Base-by-base conservation (phyloP, 2,113 vertebrate species). In the Oriolus oriolus region DNA sequence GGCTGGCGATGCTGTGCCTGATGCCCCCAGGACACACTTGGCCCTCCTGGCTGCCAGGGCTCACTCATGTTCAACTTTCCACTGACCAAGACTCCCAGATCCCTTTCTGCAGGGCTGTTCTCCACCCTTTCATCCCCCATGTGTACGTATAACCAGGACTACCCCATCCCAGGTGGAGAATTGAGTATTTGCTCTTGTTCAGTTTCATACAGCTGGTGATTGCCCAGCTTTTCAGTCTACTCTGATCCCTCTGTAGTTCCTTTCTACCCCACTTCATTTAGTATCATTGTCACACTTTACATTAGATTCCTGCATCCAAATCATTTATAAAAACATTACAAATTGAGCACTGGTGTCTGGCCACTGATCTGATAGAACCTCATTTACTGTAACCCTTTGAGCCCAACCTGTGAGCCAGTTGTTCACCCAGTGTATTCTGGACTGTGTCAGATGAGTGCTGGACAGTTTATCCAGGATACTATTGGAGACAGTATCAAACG, bases 11-110 rank as follows among this genome's bases (percentile, higher is more conserved):
- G 35, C 16, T 75, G 70, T 8, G 10, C 42, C 42, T 35, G 61
- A 31, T 35, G 16, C 2, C 45, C 6, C 33, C 23, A 45, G 69
- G 52, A 59, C 52, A 66, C 0, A 0, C 1, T 0, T 44, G 35
- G 21, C 12, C 5, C 57, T 44, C 33, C 68, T 66, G 77, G 19
- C 86, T 73, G 27, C 37, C 52, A 44, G 60, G 33, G 33, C 45
- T 82, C 24, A 0, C 28, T 60, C 47, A 8, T 0, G 0, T 19
- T 60, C 30, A 41, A 11, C 39, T 68, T 68, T 11, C 65, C 3
- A 4, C 6, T 0, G 0, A 54, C 59, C 27, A 39, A 30, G 3
- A 52, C 7, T 35, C 59, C 16, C 13, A 37, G 9, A n/a, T 26
- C 31, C 9, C 41, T 44, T 61, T 61, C 66, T 5, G 2, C 17